phyloP scores from a whole-genome alignment of 2,113 vertebrate genomes.

The Acanthisitta chloris region DNA sequence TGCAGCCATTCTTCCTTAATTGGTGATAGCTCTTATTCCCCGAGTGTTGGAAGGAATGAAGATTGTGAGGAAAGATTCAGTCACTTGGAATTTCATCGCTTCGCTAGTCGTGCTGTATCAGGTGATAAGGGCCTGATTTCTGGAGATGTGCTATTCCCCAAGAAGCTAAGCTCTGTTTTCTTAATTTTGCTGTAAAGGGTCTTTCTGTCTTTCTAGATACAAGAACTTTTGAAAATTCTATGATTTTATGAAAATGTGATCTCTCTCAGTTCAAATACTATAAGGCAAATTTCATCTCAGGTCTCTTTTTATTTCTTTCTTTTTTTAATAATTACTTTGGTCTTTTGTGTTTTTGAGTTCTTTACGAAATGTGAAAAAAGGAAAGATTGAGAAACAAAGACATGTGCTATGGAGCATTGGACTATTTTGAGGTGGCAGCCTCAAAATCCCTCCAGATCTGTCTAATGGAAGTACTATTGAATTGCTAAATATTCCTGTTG shows the following conservation, averaged over 20 bases:
- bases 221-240: background rate
- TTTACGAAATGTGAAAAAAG: background rate
- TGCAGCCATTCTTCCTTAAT: conserved; percentile 1
- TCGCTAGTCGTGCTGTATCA: background rate
- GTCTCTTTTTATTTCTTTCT: background rate
- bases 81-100: background rate
- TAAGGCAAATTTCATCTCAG: background rate
- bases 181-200: background rate
- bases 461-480: background rate
- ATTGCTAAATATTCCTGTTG: background rate
- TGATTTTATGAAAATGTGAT: no score
- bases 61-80: background rate
- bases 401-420: rapidly evolving
- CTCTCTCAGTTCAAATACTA: background rate
- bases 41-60: background rate
- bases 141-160: background rate
- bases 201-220: background rate
- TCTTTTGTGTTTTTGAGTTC: background rate
- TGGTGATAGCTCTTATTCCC: background rate
- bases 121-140: background rate
- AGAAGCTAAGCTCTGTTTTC: background rate
- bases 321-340: background rate
- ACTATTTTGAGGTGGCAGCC: background rate
- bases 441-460: background rate
- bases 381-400: background rate